Conservation (phyloP, 2,797 vertebrate genomes). For the Xenentodon cancila region DNA sequence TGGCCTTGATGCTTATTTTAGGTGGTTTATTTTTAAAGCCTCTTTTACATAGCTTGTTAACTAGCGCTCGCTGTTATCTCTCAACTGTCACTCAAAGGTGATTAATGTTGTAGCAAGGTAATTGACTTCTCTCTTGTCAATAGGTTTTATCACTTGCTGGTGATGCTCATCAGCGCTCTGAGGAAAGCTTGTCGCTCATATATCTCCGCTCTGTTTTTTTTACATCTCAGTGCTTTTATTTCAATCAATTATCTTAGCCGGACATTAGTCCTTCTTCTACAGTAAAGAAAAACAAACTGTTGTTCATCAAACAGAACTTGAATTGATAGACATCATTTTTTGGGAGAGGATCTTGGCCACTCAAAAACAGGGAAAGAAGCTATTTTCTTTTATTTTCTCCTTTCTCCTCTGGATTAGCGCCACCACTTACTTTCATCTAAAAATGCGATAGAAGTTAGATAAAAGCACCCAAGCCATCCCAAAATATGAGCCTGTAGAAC, state of each 20-base stretch:
- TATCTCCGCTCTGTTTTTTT: neutral
- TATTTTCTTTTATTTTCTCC: constrained; percentile 13
- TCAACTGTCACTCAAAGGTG: constrained; percentile 54
- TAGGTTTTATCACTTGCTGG: constrained; percentile 41
- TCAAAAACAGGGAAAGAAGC: constrained; percentile 68
- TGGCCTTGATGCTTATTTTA: constrained; percentile 27
- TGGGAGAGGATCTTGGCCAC: constrained; percentile 38
- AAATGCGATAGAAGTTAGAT: constrained; percentile 82
- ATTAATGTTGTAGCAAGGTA: constrained; percentile 47
- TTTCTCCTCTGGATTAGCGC: constrained; percentile 47
- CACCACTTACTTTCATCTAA: constrained; percentile 83
- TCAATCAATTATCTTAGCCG: constrained; percentile 7
- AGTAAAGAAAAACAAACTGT: constrained; percentile 4
- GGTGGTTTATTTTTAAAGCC: constrained; percentile 56
- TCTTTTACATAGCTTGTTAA: constrained; percentile 38
- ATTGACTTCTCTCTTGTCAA: constrained; percentile 56
- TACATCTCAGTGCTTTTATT: neutral
- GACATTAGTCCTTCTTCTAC: neutral
- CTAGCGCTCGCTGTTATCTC: constrained; percentile 45
- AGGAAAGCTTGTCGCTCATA: constrained; percentile 3
- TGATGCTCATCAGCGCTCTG: constrained; percentile 36
- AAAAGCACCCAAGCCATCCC: constrained; percentile 79
- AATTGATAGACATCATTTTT: constrained; percentile 29
- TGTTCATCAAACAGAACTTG: constrained; percentile 34
- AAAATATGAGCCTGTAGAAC: constrained; percentile 78